A percentile compares a stretch with the other conserved stretches of the same genome.
These are phyloP conservation scores for Metaphire vulgaris DNA, from an alignment of 1,140 invertebrate genomes.

Conservation along the genomic window DNA sequence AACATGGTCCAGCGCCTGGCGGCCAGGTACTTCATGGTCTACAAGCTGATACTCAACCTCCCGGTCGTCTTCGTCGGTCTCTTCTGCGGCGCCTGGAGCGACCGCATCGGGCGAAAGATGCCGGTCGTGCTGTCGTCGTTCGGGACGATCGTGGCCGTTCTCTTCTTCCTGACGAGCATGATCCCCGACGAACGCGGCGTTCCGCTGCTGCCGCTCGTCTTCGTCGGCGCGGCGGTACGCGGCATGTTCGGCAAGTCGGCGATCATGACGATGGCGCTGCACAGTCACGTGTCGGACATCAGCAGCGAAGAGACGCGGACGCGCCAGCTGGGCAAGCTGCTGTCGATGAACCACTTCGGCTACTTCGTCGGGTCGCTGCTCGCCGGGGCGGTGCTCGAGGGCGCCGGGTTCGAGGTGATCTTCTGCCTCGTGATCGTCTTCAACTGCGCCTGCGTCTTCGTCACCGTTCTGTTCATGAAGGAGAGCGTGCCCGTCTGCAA, in stretches of 20 bases:
- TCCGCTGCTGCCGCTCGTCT: conserved; percentile 35
- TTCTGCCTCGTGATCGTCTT: conserved; percentile 38
- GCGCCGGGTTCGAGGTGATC: conserved; percentile 35
- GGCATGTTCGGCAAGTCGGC: conserved; percentile 47
- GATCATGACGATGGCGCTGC: conserved; percentile 48
- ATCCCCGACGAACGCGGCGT: not conserved
- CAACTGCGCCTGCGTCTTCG: conserved; percentile 35
- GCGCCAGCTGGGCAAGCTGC: conserved; percentile 28
- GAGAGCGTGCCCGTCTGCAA: not conserved
- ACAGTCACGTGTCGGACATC: conserved; percentile 47
- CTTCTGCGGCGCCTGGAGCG: conserved; percentile 50
- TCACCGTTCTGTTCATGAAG: conserved; percentile 32
- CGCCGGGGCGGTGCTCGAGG: conserved; percentile 40
- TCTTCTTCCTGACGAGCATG: conserved; percentile 41
- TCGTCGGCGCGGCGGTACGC: conserved; percentile 39
- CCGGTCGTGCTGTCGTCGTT: conserved; percentile 48
- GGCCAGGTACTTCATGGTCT: conserved; percentile 41
- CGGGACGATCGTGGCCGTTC: conserved; percentile 41
- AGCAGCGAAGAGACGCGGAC: conserved; percentile 26
- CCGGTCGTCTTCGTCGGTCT: conserved; percentile 46
- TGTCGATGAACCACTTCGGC: conserved; percentile 51
- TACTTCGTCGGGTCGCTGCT: conserved; percentile 44
- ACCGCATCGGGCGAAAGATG: conserved; percentile 45
- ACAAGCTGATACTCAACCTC: conserved; percentile 44
- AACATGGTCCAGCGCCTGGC: conserved; percentile 38